Percentiles rank a stretch among this genome's conserved stretches.
These are phyloP conservation scores for Garra rufa DNA, from an alignment of 2,113 vertebrate genomes.

Conservation along the genomic window DNA sequence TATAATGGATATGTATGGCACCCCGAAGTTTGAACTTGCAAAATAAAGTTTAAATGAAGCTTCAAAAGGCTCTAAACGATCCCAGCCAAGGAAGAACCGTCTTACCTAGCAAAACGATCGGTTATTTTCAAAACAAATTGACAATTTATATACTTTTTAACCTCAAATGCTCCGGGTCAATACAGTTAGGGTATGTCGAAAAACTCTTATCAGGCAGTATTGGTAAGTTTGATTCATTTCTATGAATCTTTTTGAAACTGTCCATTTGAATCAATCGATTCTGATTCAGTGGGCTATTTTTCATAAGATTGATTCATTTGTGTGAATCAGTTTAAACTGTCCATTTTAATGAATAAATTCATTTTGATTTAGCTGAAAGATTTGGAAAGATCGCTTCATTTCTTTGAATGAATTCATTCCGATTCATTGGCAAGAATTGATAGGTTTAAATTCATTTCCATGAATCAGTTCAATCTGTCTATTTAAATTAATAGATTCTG, in stretches of 20 bases:
- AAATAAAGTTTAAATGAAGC: too few relatives aligned
- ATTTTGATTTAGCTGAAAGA: neutral
- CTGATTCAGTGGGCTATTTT: neutral
- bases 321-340: neutral
- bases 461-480: neutral
- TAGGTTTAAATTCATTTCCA: neutral
- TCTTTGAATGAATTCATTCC: neutral
- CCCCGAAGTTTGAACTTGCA: too few relatives aligned
- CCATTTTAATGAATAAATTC: neutral
- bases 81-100: too few relatives aligned
- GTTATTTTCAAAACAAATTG: too few relatives aligned
- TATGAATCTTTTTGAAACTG: neutral
- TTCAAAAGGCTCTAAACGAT: too few relatives aligned
- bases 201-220: too few relatives aligned
- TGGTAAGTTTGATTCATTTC: neutral
- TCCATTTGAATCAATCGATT: neutral
- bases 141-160: too few relatives aligned
- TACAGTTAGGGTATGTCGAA: too few relatives aligned
- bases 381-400: neutral
- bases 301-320: too few relatives aligned
- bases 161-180: too few relatives aligned
- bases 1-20: too few relatives aligned
- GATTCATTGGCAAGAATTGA: neutral
- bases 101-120: too few relatives aligned
- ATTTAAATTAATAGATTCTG: neutral